Conservation (phyloP, 2,888 invertebrate genomes). For the Cantharis flavilabris region DNA sequence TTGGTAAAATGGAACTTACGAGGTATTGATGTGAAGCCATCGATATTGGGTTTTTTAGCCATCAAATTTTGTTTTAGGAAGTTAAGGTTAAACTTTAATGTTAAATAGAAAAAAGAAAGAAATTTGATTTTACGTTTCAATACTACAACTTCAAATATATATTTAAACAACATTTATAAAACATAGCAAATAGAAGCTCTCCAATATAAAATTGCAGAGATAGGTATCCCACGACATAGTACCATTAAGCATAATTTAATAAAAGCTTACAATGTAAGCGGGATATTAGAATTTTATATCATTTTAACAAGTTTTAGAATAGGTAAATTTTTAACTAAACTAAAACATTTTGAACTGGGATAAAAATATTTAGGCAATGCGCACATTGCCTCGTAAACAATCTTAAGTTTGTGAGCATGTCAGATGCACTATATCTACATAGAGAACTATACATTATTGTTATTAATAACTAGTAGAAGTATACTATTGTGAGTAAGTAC, state of each 20-base stretch:
- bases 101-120: no score
- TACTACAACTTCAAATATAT: no score
- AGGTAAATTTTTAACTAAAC: not conserved
- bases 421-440: not conserved
- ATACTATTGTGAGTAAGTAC: not conserved
- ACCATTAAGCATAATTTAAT: not conserved
- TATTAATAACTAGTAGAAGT: not conserved
- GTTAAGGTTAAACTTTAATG: no score
- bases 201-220: no score
- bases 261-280: not conserved
- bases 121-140: no score
- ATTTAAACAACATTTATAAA: no score
- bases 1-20: no score
- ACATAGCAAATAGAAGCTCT: no score
- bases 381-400: not conserved
- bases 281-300: not conserved
- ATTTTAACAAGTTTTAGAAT: not conserved
- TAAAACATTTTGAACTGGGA: not conserved
- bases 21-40: no score
- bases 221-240: not conserved
- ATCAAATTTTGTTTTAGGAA: no score
- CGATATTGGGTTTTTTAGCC: no score
- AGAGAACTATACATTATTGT: not conserved
- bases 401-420: not conserved
- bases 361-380: not conserved